These are phyloP conservation scores for Axis porcinus DNA, from an alignment of 2,113 vertebrate genomes.

Conservation along the genomic window DNA sequence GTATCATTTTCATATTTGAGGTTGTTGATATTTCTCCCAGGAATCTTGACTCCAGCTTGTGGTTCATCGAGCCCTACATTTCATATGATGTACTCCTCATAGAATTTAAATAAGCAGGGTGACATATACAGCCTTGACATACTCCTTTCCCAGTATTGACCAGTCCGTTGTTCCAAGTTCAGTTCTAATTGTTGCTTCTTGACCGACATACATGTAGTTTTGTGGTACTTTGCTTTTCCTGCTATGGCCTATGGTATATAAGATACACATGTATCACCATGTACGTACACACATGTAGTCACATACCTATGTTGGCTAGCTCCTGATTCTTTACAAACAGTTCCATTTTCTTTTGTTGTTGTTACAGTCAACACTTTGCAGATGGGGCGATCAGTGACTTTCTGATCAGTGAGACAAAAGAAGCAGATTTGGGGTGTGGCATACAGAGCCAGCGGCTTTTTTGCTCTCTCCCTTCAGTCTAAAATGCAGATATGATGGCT, in stretches of 20 bases:
- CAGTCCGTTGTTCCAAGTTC: background rate
- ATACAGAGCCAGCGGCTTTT: background rate
- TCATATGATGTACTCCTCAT: background rate
- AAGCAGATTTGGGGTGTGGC: background rate
- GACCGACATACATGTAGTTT: background rate
- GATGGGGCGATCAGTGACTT: background rate
- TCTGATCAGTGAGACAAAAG: background rate
- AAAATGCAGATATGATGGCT: background rate
- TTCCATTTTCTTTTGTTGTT: background rate
- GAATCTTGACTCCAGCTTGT: background rate
- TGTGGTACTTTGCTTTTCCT: background rate
- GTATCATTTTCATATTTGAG: background rate
- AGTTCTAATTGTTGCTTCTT: background rate
- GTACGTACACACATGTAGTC: background rate
- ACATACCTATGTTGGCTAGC: background rate
- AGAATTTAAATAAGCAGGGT: background rate
- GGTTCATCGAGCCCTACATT: background rate
- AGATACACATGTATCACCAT: background rate
- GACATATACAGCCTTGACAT: background rate
- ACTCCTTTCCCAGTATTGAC: background rate
- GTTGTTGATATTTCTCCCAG: background rate
- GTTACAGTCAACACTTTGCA: background rate
- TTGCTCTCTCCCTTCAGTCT: background rate
- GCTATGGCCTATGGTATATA: background rate
- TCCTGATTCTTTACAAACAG: background rate